Conservation (phyloP, 2,797 vertebrate genomes). For the Oreochromis grahami region DNA sequence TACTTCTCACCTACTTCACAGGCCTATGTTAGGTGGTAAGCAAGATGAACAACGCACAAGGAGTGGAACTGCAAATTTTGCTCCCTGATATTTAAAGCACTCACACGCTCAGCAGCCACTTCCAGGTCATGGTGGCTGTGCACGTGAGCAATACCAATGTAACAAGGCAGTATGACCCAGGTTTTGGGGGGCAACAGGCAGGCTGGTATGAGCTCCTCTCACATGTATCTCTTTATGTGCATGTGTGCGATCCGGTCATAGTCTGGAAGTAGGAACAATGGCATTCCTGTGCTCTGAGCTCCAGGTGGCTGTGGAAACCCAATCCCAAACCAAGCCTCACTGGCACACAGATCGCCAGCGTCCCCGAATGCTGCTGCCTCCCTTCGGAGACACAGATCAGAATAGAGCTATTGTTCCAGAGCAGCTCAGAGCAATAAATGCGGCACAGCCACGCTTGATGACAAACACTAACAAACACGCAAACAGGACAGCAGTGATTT, state of each 20-base stretch:
- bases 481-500: background rate
- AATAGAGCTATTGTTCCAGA: slow-evolving; percentile 79
- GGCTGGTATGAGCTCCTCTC: background rate
- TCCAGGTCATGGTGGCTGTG: background rate
- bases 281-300: slow-evolving; percentile 79
- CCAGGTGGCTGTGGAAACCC: slow-evolving; percentile 83
- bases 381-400: slow-evolving; percentile 70
- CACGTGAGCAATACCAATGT: background rate
- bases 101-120: background rate
- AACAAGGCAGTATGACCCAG: slow-evolving; percentile 14
- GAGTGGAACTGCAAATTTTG: background rate
- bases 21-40: background rate
- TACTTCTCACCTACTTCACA: background rate
- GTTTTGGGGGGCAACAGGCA: background rate
- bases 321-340: slow-evolving; percentile 72
- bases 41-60: background rate
- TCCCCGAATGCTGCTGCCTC: slow-evolving; percentile 66
- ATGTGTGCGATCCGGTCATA: slow-evolving; percentile 53
- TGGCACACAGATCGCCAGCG: slow-evolving; percentile 70
- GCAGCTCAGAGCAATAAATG: slow-evolving; percentile 58
- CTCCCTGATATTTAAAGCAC: background rate
- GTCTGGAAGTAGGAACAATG: slow-evolving; percentile 74
- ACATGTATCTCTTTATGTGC: slow-evolving; percentile 16
- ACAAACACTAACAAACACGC: slow-evolving; percentile 22
- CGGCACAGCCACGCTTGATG: slow-evolving; percentile 39